Conservation (phyloP, 2,888 invertebrate species). For the Polyommatus icarus region DNA sequence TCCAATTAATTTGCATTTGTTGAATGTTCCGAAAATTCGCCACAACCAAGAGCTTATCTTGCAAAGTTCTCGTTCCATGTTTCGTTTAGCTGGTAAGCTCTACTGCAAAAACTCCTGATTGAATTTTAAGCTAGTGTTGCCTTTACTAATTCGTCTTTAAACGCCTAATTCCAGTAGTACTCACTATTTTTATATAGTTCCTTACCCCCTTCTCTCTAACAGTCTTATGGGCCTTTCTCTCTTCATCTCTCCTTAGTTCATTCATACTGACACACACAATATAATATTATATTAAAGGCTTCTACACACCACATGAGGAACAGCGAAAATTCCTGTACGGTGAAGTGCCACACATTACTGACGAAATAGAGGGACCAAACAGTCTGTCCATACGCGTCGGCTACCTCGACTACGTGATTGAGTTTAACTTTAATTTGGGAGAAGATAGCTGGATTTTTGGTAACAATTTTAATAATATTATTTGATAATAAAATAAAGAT, state of each 20-base stretch:
- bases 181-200: no score
- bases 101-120: no score
- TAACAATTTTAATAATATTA: conserved; percentile 27
- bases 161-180: no score
- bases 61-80: conserved; percentile 48
- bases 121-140: no score
- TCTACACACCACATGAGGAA: conserved; percentile 48
- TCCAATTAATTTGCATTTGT: conserved; percentile 46
- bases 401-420: conserved; percentile 57
- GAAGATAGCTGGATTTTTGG: conserved; percentile 44
- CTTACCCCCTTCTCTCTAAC: no score
- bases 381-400: conserved; percentile 54
- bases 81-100: conserved; percentile 54
- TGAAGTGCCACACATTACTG: conserved; percentile 50
- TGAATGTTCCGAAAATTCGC: conserved; percentile 41
- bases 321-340: conserved; percentile 41
- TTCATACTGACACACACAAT: no score
- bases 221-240: no score
- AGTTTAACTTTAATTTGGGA: conserved; percentile 50
- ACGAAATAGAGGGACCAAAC: conserved; percentile 48
- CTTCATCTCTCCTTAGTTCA: no score
- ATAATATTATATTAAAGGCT: conserved; percentile 45
- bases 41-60: conserved; percentile 45
- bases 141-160: no score
- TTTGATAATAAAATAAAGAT: neutral